Conservation (phyloP, 2,888 invertebrate species). For the Autographa pulchrina region DNA sequence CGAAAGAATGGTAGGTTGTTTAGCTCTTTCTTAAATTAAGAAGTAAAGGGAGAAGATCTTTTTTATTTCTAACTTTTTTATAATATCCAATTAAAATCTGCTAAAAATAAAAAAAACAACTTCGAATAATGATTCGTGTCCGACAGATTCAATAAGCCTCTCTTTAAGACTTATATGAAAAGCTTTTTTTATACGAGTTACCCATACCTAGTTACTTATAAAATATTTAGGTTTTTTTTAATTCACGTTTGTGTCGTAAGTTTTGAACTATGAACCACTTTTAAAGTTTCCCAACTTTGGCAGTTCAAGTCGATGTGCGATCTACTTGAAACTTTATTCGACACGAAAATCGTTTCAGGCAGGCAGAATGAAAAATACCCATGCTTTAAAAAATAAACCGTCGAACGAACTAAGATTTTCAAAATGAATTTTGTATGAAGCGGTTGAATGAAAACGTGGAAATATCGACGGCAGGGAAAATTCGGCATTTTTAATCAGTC, state of each 20-base stretch:
- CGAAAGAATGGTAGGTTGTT: too few relatives aligned
- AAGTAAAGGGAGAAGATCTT: too few relatives aligned
- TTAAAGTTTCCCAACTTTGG: constrained; percentile 52
- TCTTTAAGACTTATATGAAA: too few relatives aligned
- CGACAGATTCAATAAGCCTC: too few relatives aligned
- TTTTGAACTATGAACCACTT: constrained; percentile 49
- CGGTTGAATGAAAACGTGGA: constrained; percentile 14
- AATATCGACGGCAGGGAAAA: constrained; percentile 32
- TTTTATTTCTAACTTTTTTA: too few relatives aligned
- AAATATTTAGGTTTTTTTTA: constrained; percentile 9
- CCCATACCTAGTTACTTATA: not conserved
- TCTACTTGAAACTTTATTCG: constrained; percentile 65
- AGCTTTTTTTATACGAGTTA: too few relatives aligned
- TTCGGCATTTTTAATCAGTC: constrained; percentile 35
- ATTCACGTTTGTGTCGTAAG: constrained; percentile 25
- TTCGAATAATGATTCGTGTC: too few relatives aligned
- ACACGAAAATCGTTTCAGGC: constrained; percentile 73
- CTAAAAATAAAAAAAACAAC: too few relatives aligned
- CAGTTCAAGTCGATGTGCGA: constrained; percentile 56
- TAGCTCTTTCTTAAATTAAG: too few relatives aligned
- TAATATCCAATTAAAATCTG: too few relatives aligned
- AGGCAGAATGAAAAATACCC: constrained; percentile 39
- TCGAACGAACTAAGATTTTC: constrained; percentile 16
- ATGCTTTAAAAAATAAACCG: constrained; percentile 11
- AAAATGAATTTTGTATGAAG: constrained; percentile 1